A percentile compares a stretch with the other conserved stretches of the same genome.
phyloP scores from a whole-genome alignment of 2,113 vertebrate genomes.

The Actenoides hombroni region DNA sequence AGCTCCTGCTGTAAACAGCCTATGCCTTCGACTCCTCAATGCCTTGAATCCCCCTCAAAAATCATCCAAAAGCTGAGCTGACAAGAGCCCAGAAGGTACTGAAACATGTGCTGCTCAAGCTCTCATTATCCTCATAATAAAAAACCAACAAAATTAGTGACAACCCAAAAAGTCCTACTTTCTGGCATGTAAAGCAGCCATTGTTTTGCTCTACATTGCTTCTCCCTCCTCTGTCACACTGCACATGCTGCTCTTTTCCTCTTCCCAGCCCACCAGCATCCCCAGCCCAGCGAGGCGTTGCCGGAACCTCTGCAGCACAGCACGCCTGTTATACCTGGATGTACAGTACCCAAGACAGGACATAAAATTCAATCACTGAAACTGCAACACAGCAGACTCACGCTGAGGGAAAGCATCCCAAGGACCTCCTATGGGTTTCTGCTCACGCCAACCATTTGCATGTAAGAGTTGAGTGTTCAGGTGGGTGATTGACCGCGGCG shows the following conservation, averaged over 20 bases:
- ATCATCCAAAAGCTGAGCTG: neutral
- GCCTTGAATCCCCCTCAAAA: neutral
- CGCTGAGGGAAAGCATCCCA: neutral
- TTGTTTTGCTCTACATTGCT: neutral
- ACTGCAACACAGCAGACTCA: neutral
- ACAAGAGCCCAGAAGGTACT: neutral
- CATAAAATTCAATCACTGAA: neutral
- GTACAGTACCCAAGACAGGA: neutral
- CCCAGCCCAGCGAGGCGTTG: neutral
- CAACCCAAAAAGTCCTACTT: neutral
- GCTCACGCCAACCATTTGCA: neutral
- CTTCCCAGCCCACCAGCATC: neutral
- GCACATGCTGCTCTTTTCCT: neutral
- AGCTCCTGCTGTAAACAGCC: neutral
- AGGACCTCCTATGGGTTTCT: neutral
- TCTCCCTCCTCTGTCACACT: neutral
- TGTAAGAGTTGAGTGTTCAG: neutral
- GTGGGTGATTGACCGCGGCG: neutral
- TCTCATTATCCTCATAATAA: neutral
- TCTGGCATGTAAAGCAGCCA: neutral
- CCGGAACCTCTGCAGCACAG: neutral
- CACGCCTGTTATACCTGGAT: conserved; percentile 13
- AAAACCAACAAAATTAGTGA: neutral
- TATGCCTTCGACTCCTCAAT: neutral
- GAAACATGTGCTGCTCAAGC: neutral